Evolutionary conservation across 2,888 invertebrate genomes (phyloP).

Genomic region (Brachypalpus laphriformis): DNA sequence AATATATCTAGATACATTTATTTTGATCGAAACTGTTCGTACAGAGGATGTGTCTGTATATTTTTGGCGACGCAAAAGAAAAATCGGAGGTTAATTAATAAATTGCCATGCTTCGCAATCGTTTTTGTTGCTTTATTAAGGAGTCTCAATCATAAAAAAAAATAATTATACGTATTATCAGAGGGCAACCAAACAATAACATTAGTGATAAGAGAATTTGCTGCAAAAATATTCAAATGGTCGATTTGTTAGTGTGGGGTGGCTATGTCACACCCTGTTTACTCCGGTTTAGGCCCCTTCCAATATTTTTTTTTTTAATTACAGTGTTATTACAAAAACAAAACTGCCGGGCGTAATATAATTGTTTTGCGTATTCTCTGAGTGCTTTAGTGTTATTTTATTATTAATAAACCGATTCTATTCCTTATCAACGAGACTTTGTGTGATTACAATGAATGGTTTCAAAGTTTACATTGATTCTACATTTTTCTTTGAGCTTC

Average conservation of each 20-base stretch:
- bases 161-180: conserved; percentile 14
- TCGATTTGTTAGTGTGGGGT: background rate
- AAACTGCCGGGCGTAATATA: background rate
- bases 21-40: conserved; percentile 6
- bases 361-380: background rate
- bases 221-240: background rate
- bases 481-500: conserved; percentile 41
- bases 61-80: conserved; percentile 11
- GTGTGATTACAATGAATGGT: conserved; percentile 41
- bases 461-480: conserved; percentile 63
- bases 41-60: background rate
- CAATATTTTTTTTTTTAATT: conserved; percentile 8
- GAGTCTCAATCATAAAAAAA: background rate
- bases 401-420: conserved; percentile 18
- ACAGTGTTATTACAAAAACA: background rate
- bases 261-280: conserved; percentile 19
- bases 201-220: conserved; percentile 37
- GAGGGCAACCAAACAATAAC: conserved; percentile 50
- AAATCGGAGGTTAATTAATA: background rate
- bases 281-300: conserved; percentile 4
- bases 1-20: conserved; percentile 5
- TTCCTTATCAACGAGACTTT: conserved; percentile 55
- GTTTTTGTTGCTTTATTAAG: background rate
- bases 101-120: background rate
- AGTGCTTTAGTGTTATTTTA: background rate